These are phyloP conservation scores for Hypocryptadius cinnamomeus DNA, from an alignment of 2,113 vertebrate species.

Conservation along the genomic window DNA sequence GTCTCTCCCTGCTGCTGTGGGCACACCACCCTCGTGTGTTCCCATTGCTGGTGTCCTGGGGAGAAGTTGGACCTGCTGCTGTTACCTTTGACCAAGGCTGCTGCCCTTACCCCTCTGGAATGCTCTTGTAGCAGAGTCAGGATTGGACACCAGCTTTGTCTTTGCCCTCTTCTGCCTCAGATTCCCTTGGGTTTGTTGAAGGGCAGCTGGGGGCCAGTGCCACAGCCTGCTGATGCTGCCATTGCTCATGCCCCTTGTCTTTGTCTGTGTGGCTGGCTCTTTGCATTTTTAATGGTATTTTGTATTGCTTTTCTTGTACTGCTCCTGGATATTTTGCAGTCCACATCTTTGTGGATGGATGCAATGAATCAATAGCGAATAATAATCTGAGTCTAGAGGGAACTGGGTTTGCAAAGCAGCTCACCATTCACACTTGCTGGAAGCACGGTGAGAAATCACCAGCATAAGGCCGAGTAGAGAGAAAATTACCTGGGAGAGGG, in stretches of 20 bases:
- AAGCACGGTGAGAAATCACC: conserved; percentile 18
- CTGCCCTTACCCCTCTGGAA: not conserved
- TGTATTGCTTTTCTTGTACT: conserved; percentile 47
- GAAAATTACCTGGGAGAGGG: conserved; percentile 51
- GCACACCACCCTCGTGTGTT: rapidly evolving
- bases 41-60: not conserved
- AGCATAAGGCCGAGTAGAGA: not conserved
- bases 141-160: not conserved
- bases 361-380: conserved; percentile 58
- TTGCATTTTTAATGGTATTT: conserved; percentile 60
- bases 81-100: not conserved
- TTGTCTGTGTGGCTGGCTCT: conserved; percentile 20
- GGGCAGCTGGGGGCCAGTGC: not conserved
- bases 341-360: conserved; percentile 33
- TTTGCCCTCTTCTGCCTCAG: not conserved
- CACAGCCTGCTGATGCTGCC: not conserved
- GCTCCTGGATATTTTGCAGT: conserved; percentile 52
- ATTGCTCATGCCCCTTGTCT: not conserved
- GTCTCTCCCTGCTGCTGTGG: not conserved
- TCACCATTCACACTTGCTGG: conserved; percentile 25
- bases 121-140: not conserved
- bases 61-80: not conserved
- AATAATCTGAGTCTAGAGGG: conserved; percentile 47
- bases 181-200: not conserved
- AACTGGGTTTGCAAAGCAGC: conserved; percentile 26